A percentile compares a stretch with the other conserved stretches of the same genome.
Conservation (phyloP, 2,888 invertebrate species). For the Dinocampus coccinellae region DNA sequence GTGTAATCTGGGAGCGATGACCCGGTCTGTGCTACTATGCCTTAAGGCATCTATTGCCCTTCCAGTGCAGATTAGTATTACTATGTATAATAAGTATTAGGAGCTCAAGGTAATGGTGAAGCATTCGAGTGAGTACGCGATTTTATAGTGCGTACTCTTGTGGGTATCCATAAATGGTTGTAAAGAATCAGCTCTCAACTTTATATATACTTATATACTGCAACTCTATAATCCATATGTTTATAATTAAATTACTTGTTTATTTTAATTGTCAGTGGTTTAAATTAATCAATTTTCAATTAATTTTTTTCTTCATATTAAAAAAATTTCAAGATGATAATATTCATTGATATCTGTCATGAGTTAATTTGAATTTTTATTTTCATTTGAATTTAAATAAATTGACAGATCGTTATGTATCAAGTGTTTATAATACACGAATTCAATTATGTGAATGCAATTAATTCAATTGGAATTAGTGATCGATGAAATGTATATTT, state of each 20-base stretch:
- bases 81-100: neutral
- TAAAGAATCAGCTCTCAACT: neutral
- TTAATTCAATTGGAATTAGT: no score
- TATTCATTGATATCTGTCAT: no score
- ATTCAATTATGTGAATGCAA: no score
- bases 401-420: no score
- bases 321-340: no score
- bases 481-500: no score
- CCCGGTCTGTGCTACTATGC: conserved; percentile 45
- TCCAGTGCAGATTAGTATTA: conserved; percentile 29
- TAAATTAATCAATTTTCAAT: neutral
- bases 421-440: no score
- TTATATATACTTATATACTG: neutral
- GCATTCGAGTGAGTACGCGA: conserved; percentile 33
- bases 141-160: neutral
- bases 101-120: conserved; percentile 44
- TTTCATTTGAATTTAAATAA: no score
- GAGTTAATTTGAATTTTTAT: no score
- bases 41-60: conserved; percentile 35
- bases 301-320: no score
- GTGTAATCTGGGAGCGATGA: conserved; percentile 56
- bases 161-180: conserved; percentile 7
- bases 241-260: neutral
- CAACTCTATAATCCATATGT: neutral
- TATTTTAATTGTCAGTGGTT: neutral